Base-by-base conservation (phyloP, 2,113 vertebrate species). In the Gallinago jamesoni region DNA sequence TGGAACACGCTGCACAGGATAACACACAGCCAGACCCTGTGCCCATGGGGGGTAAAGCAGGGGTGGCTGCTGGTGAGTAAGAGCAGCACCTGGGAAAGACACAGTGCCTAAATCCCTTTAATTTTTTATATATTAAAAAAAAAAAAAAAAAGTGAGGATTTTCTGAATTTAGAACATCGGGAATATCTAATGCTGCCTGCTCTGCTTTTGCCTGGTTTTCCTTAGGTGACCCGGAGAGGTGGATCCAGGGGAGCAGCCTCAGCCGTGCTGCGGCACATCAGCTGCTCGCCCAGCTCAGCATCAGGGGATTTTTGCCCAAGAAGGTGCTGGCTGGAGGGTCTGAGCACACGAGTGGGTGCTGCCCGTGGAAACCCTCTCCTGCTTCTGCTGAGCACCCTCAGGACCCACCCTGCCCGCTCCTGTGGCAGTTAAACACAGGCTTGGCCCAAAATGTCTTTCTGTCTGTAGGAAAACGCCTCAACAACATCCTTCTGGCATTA, bases 21-120 rank as follows among this genome's bases (percentile, higher is more conserved):
- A 60, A 75, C 0, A 0, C 1, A 1, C 0, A 0, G 64, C 28
- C 62, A 4, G 5, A 64, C 67, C 27, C 57, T 39, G 27, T 0
- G 2, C 67, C 31, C 3, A 2, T 14, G 0, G 4, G 63, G 35
- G 31, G 17, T 66, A 55, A 87, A 80, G 84, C 20, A 7, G 23
- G 43, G 22, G 30, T 35, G 60, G 56, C 31, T 1, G 0, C 47
- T 33, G 11, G 4, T 59, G 27, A 63, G 64, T 20, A 21, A 56
- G 56, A 80, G 60, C n/a, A 74, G 56, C 68, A 52, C 30, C 43
- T 67, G 31, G 72, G 20, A 81, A 86, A 78, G 14, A 37, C 15
- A 5, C 13, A 27, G 24, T 41, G 33, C 23, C 45, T 43, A 50
- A 68, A 84, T 52, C 23, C 14, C 15, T 68, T 60, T 19, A 8